These are phyloP conservation scores for Dasyornis broadbenti DNA, from an alignment of 2,113 vertebrate genomes.

Conservation along the genomic window DNA sequence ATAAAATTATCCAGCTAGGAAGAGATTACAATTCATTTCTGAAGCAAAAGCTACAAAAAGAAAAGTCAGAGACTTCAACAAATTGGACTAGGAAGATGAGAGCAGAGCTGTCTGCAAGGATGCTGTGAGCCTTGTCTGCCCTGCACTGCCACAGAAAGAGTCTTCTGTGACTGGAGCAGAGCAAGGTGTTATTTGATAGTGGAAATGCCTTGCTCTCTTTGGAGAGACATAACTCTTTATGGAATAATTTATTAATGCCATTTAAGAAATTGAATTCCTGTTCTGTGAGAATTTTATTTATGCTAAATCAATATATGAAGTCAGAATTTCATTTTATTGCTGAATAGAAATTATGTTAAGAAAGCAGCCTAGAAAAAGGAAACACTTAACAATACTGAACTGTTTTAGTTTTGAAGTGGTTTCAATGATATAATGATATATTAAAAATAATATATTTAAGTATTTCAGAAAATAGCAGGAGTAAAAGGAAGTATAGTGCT, in stretches of 20 bases:
- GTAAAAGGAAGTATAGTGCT: not conserved
- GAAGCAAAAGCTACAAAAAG: not conserved
- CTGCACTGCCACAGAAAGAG: not conserved
- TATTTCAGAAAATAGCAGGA: not conserved
- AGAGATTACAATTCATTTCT: not conserved
- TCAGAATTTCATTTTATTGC: slow-evolving; percentile 26
- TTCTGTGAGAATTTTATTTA: slow-evolving; percentile 38
- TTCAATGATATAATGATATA: not conserved
- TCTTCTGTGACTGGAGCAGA: not conserved
- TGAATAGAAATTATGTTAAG: slow-evolving; percentile 6
- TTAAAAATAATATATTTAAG: not conserved
- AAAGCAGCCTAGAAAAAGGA: not conserved
- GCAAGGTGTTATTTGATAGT: not conserved
- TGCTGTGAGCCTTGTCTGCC: not conserved
- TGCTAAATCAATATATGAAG: slow-evolving; percentile 47
- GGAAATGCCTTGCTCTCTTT: not conserved
- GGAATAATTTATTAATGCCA: slow-evolving; percentile 20
- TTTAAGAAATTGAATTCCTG: slow-evolving; percentile 45
- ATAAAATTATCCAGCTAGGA: not conserved
- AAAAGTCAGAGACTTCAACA: not conserved
- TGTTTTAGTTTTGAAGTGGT: not conserved
- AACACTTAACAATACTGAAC: not conserved
- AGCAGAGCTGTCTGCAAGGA: not conserved
- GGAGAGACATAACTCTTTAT: not conserved
- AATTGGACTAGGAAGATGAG: not conserved